Evolutionary conservation across 2,888 invertebrate species (phyloP), one percentile per base, ranked within the genome.

Genomic region (Cosmia trapezina): DNA sequence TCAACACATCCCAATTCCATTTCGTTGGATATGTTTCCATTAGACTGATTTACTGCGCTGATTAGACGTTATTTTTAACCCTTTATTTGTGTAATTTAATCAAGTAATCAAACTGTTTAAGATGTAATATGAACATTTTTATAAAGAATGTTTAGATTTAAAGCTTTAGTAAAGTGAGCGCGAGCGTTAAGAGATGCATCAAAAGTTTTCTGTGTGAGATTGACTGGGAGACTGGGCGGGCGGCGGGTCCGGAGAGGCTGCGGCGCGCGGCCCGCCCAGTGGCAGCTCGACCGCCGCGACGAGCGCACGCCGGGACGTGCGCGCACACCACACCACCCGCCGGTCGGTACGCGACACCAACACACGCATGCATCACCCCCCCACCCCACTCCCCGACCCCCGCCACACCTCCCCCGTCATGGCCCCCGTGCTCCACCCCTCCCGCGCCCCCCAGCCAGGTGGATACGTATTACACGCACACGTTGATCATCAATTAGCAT

Each of bases 261-360:
- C 87, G 90, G 87, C 89, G 93, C 91, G 80, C 86, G 83, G 70
- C 91, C 92, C 91, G 92, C 92, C 90, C 95, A 96, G 96, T 96
- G 92, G 90, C 91, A 89, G 90, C 89, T 89, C 94, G 94, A 91
- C 94, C 94, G 95, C 91, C 94, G 95, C 88, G 83, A 89, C 84
- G 95, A 95, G 95, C 95, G 95, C 95, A 95, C 96, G 95, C 90
- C 93, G 93, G 91, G 92, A 89, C 91, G 91, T 93, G 92, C 94
- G 92, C 92, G 86, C 92, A 90, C 91, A 90, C 88, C 70, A 88
- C 90, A 92, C 91, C 92, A 92, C 94, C 94, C 94, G 94, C 93
- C 95, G 95, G 95, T 95, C 95, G 95, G 95, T 95, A 95, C 95
- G 95, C 94, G 94, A 90, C 89, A 93, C 91, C 81, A 88, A 90